A percentile compares a stretch with the other conserved stretches of the same genome.
Conservation (phyloP, 2,888 invertebrate species). For the Tetanocera ferruginea region DNA sequence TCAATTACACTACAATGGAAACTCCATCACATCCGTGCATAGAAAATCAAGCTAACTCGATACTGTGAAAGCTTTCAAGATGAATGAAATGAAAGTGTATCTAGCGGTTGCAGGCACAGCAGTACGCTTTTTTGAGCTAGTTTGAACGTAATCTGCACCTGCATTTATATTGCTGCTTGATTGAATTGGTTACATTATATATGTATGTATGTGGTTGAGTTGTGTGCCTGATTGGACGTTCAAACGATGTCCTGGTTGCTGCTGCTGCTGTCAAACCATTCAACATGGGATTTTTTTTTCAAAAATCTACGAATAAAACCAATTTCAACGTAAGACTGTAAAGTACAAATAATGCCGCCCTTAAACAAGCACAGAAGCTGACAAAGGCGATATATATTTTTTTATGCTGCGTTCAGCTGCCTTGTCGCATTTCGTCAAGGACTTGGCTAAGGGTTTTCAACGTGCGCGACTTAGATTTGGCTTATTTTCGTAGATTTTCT, state of each 20-base stretch:
- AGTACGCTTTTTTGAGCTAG: too few species aligned
- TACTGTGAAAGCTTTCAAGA: too few species aligned
- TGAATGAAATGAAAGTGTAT: too few species aligned
- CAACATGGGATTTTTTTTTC: neutral
- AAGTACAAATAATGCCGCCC: neutral
- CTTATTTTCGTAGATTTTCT: conserved; percentile 3
- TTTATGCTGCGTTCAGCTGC: neutral
- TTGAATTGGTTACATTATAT: too few species aligned
- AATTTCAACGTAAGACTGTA: neutral
- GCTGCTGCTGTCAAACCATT: neutral
- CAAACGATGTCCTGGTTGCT: neutral
- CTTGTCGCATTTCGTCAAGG: conserved; percentile 14
- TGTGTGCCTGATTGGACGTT: neutral
- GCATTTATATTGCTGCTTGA: too few species aligned
- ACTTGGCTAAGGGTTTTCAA: conserved; percentile 6
- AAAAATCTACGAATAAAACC: conserved; percentile 4
- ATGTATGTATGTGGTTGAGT: too few species aligned
- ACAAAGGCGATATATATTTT: neutral
- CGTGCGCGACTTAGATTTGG: neutral
- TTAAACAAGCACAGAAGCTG: too few species aligned
- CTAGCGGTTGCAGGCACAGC: too few species aligned
- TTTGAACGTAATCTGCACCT: too few species aligned
- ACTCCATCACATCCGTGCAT: too few species aligned
- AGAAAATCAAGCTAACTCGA: too few species aligned
- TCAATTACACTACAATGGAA: too few species aligned